Evolutionary conservation across 2,113 vertebrate genomes (phyloP), one percentile per base, ranked within the genome.

Genomic region (Chaetodon auriga): DNA sequence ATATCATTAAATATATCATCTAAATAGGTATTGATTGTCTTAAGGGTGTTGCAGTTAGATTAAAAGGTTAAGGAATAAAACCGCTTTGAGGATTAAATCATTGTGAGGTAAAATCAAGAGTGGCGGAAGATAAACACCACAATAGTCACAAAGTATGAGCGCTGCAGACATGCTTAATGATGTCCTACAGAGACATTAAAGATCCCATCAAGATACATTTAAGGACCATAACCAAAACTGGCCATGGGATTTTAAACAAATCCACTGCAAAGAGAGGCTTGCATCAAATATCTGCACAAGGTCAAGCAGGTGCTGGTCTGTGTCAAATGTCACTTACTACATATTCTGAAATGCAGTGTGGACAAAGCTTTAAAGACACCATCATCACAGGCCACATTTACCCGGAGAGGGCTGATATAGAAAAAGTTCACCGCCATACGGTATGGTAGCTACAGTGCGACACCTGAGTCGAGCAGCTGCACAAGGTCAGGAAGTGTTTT

Each of bases 31-130:
- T 94, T 82, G 92, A 95, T 94, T 72, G 69, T 84, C 84, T 92
- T 92, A 85, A 88, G 88, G 81, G 81, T 90, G 87, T 88, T 90
- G 78, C 76, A 43, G 65, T 89, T 84, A 85, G 93, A 95, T 94
- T 93, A 92, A 94, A 94, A 94, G 92, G 90, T 93, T 91, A 92
- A 87, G 84, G 85, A 89, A 90, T 90, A 90, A 94, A 93, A 87
- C 49, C 6, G 78, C 86, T 92, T 81, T 84, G 82, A 84, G 90
- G 88, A 94, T 94, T 92, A 93, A 93, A 94, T 92, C 88, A 91
- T 85, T 88, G 76, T 68, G 85, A 94, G 88, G 85, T 75, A 84
- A 91, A 92, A 92, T 89, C 77, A 91, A 91, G 83, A 90, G 85
- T 68, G 25, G 61, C 48, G n/a, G 16, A 76, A 87, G 86, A 91